These are phyloP conservation scores for Galeruca laticollis DNA, from an alignment of 2,888 invertebrate species.

Conservation along the genomic window DNA sequence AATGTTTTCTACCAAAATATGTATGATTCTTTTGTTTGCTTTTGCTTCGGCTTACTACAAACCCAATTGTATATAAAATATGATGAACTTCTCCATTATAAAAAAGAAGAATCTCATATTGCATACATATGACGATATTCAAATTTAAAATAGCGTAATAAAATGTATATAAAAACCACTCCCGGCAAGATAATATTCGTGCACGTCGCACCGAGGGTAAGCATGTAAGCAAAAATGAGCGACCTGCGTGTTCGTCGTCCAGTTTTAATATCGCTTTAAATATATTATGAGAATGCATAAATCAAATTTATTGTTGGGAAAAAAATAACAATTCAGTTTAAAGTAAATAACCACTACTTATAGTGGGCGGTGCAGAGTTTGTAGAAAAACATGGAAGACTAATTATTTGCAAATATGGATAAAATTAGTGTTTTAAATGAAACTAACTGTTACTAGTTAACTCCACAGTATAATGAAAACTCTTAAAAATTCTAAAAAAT, in stretches of 20 bases:
- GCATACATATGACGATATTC: conserved; percentile 8
- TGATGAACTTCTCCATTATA: background rate
- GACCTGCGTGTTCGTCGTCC: background rate
- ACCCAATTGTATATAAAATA: background rate
- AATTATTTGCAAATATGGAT: background rate
- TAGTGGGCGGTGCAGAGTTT: background rate
- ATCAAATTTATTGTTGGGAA: background rate
- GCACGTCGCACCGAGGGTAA: conserved; percentile 4
- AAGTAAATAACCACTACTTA: background rate
- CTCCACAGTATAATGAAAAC: too few species aligned
- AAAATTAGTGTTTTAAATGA: too few species aligned
- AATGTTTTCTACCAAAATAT: too few species aligned
- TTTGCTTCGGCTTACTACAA: background rate
- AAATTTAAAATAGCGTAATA: conserved; percentile 4
- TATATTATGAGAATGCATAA: background rate
- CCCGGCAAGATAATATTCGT: conserved; percentile 7
- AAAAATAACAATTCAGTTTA: background rate
- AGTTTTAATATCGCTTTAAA: conserved; percentile 5
- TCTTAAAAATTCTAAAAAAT: too few species aligned
- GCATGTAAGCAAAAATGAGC: conserved; percentile 6
- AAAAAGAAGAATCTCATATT: conserved; percentile 8
- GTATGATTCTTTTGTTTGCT: background rate
- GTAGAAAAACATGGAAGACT: background rate
- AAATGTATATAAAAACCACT: conserved; percentile 6
- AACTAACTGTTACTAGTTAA: too few species aligned